These are phyloP conservation scores for Orthonevra nobilis DNA, from an alignment of 2,888 invertebrate species.

Conservation along the genomic window DNA sequence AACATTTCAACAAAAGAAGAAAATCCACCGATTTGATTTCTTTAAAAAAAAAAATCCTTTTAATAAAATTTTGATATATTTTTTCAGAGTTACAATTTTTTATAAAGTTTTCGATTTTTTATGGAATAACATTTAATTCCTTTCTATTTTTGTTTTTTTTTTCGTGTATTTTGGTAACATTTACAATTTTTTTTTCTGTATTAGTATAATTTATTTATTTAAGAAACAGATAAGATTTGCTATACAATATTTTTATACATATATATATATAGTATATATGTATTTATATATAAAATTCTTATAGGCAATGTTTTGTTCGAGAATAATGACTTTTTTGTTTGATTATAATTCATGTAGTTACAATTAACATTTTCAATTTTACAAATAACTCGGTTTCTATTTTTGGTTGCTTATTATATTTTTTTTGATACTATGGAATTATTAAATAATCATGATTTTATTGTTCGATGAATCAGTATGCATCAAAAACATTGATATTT, in stretches of 20 bases:
- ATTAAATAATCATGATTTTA: conserved; percentile 11
- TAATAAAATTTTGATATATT: conserved; percentile 24
- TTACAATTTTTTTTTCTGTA: conserved; percentile 43
- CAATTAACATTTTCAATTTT: conserved; percentile 45
- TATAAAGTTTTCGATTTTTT: conserved; percentile 34
- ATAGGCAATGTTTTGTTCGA: conserved; percentile 64
- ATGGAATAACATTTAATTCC: conserved; percentile 39
- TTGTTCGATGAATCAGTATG: too few relatives aligned
- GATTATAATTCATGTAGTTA: conserved; percentile 60
- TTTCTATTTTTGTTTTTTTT: conserved; percentile 9
- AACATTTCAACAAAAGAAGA: too few relatives aligned
- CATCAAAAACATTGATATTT: neutral
- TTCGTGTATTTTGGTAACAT: conserved; percentile 51
- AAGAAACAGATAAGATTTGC: conserved; percentile 66
- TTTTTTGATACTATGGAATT: conserved; percentile 16
- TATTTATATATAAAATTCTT: conserved; percentile 65
- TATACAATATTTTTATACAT: conserved; percentile 70
- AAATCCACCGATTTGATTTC: conserved; percentile 5
- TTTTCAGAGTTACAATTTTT: conserved; percentile 24
- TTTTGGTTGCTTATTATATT: conserved; percentile 28
- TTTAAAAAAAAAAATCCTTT: neutral
- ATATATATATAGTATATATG: conserved; percentile 47
- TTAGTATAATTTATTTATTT: conserved; percentile 66
- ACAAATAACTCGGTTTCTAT: conserved; percentile 17
- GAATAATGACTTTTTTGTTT: conserved; percentile 68